Evolutionary conservation across 2,113 vertebrate genomes (phyloP).

Genomic region (Ascaphus truei): DNA sequence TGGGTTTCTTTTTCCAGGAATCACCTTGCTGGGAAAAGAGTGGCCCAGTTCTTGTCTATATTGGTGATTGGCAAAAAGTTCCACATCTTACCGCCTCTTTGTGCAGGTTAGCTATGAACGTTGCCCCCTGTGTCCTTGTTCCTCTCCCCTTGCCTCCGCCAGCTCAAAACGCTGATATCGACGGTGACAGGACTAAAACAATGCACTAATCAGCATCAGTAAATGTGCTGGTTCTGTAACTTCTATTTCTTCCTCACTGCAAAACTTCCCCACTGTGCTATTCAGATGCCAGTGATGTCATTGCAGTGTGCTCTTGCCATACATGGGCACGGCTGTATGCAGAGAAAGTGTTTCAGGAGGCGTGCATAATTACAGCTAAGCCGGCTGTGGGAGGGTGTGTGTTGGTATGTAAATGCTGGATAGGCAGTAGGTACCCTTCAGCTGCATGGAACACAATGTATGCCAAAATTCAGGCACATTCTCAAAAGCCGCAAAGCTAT

Average conservation of each 20-base stretch:
- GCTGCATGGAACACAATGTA: not conserved
- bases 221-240: not conserved
- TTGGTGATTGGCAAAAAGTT: too few species aligned
- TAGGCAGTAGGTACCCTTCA: not conserved
- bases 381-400: not conserved
- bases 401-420: not conserved
- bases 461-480: not conserved
- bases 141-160: not conserved
- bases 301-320: not conserved
- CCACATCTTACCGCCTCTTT: too few species aligned
- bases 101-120: too few species aligned
- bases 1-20: too few species aligned
- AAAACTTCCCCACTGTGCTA: not conserved
- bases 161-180: not conserved
- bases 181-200: not conserved
- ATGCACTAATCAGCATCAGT: not conserved
- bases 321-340: not conserved
- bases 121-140: too few species aligned
- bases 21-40: too few species aligned
- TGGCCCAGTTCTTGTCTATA: too few species aligned
- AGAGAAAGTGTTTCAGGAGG: not conserved
- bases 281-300: not conserved
- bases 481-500: constrained; percentile 1
- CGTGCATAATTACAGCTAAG: not conserved
- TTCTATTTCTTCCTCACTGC: not conserved